Percentiles rank a stretch among this genome's conserved stretches.
phyloP scores from a whole-genome alignment of 2,888 invertebrate species.

The Pardosa pseudoannulata region DNA sequence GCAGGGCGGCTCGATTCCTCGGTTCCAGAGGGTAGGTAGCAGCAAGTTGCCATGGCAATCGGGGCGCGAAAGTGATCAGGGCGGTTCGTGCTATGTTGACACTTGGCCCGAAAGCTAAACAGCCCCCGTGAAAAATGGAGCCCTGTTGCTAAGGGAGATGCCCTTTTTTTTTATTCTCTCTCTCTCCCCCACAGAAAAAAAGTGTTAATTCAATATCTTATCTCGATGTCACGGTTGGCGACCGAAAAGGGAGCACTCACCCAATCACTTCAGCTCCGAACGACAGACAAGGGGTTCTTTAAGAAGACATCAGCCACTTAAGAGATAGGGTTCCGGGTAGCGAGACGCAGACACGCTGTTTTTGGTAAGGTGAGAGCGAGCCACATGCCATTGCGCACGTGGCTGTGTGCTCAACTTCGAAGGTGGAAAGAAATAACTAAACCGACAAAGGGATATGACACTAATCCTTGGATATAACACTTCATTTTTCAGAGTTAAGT shows the following conservation, averaged over 20 bases:
- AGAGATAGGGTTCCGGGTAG: background rate
- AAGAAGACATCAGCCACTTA: background rate
- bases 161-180: background rate
- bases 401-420: too few relatives aligned
- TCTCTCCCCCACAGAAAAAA: too few relatives aligned
- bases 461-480: too few relatives aligned
- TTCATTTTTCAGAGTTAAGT: too few relatives aligned
- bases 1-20: constrained; percentile 30
- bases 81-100: constrained; percentile 66
- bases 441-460: too few relatives aligned
- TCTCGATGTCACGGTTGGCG: constrained; percentile 7
- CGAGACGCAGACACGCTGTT: background rate
- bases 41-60: constrained; percentile 35
- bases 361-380: background rate
- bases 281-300: background rate
- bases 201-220: constrained; percentile 51
- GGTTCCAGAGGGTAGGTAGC: background rate
- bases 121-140: constrained; percentile 45
- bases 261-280: background rate
- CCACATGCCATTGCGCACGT: too few relatives aligned
- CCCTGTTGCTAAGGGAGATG: constrained; percentile 52
- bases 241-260: background rate
- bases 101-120: constrained; percentile 51
- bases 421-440: too few relatives aligned
- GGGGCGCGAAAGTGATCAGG: constrained; percentile 67